Evolutionary conservation across 2,888 invertebrate species (phyloP), one percentile per base, ranked within the genome.

Genomic region (Tribolium freemani): DNA sequence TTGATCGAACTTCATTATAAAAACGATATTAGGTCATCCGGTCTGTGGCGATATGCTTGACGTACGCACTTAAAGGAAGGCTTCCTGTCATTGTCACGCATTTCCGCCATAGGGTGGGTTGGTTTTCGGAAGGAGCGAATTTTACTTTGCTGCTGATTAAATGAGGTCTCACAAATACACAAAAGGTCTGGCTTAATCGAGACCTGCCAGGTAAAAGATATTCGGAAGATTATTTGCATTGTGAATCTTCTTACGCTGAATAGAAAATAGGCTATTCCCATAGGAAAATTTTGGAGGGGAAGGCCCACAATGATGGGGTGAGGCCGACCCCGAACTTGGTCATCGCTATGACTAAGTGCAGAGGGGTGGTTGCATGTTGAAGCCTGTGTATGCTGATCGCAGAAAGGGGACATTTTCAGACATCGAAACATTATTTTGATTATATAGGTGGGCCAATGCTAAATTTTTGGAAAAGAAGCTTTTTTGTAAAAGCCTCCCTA

Each of bases 251-350:
- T 63, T 51, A 63, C 54, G 63, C 50, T 75, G 71, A 71, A 77
- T 76, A 77, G 75, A 77, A 79, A 75, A 71, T 78, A 75, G 77
- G 75, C 68, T 76, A 77, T 79, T 77, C 77, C 75, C 77, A 75
- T 76, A 75, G 76, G 75, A 75, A 74, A 73, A 73, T 72, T 67
- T 61, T 10, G 51, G 57, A 63, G 58, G 50, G 57, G 48, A 45
- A 61, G 10, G 38, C 16, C 10, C 16, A 38, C 10, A 48, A 58
- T 53, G 63, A 68, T 66, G 66, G 54, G 69, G 58, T 64, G 69
- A 69, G 56, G 10, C 8, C 38, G 45, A 31, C 11, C 26, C 9
- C 13, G 50, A 45, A 38, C 13, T 1, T 66, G 60, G 54, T 30
- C 30, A 60, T 71, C 53, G 45, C 21, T 20, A 71, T 44, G 50